Base-by-base conservation (phyloP, 2,113 vertebrate species). In the Puma concolor region DNA sequence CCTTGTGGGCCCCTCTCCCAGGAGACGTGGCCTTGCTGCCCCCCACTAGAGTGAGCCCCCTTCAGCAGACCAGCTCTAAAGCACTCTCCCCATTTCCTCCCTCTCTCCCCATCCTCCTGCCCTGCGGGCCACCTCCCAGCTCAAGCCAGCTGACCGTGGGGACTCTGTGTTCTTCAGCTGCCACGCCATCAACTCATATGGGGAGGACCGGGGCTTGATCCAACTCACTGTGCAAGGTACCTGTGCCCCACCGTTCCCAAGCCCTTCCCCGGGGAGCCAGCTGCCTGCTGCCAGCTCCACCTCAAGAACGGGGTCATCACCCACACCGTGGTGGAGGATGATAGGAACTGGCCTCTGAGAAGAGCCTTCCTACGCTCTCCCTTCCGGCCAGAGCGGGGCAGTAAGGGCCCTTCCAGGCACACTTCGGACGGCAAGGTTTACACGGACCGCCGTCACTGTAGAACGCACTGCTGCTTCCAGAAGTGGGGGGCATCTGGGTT, bases 131-230 rank as follows among this genome's bases (percentile, higher is more conserved):
- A 0, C 0, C 27, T 96, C n/a, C 3, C 92, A 99, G 99, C 99
- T 99, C 95, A 99, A 99, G 94, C 99, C 99, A 2, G 99, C 99
- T 0, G 99, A 99, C 97, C 99, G 99, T 0, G 99, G 99, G 93
- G 99, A 99, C 98, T 99, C 99, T 0, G 99, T 99, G 96, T 99
- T 99, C 99, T 99, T 99, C 99, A 99, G 99, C 96, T 99, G 99
- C 95, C 99, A 99, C 0, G 99, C 99, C 91, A 99, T 99, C 98
- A 99, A 99, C 98, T 99, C 99, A 0, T 99, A 99, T 0, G 99
- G 99, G 72, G 99, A 99, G 95, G 99, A 99, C 96, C 98, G 99
- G 92, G 99, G 99, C n/a, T 98, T 99, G 97, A 99, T 99, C 98
- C 99, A 99, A 95, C 99, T 99, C 98, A 99, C 99, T 0, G 99